Evolutionary conservation across 2,797 vertebrate genomes (phyloP), one percentile per base, ranked within the genome.

Genomic region (Aythya fuligula): DNA sequence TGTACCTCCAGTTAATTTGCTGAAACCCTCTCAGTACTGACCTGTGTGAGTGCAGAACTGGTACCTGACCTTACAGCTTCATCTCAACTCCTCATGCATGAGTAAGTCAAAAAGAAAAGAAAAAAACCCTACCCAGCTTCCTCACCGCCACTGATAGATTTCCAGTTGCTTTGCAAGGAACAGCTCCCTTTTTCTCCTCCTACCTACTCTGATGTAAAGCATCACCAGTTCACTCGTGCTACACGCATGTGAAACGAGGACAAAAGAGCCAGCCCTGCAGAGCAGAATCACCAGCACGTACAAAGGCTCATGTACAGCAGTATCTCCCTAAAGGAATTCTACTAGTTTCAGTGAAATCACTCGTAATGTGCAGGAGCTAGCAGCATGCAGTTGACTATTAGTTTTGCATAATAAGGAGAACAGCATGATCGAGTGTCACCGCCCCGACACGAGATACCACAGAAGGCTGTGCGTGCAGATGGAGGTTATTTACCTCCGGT

Each of bases 351-450:
- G 62, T 41, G 43, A 66, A 56, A 76, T 45, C 3, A 49, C 28
- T 60, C 70, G 34, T 39, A 49, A 15, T 1, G 13, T 1, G 28
- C 53, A 49, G 41, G 38, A 77, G 38, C 49, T 49, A n/a, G 32
- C 21, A 71, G 57, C 43, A 11, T 0, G 0, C 1, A 60, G 32
- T 3, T 47, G 51, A 36, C 0, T 56, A 36, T 34, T 47, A 39
- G 32, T 38, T 91, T 36, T 67, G 70, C 27, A 21, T 20, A 62
- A 36, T 18, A n/a, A 45, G 39, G 32, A 73, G n/a, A 58, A 47
- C 13, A 80, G 56, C 71, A 72, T 8, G 30, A 72, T 28, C 51
- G 16, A 58, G 54, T 17, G 87, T 53, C 82, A 65, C 61, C 9
- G 4, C 21, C 16, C 27, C 0, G 2, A 8, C 11, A 18, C 0